phyloP scores from a whole-genome alignment of 2,113 vertebrate species.

The Podiceps cristatus region DNA sequence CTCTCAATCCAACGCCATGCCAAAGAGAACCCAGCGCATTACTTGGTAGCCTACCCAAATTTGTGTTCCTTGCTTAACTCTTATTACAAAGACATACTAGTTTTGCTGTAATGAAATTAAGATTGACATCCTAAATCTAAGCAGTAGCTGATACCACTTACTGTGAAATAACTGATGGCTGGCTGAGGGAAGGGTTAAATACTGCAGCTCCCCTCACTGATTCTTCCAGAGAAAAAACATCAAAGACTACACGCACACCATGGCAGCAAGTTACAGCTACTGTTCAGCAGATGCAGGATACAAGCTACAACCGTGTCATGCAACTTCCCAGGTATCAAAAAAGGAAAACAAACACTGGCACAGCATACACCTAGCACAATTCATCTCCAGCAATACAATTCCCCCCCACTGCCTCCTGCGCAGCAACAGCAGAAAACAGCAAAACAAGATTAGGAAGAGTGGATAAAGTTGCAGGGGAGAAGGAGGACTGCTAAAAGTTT shows the following conservation, averaged over 20 bases:
- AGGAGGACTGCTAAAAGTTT: neutral
- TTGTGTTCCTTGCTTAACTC: too few species aligned
- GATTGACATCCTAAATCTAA: neutral
- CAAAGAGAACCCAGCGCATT: neutral
- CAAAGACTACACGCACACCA: neutral
- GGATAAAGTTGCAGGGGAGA: neutral
- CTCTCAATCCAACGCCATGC: neutral
- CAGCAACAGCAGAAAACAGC: neutral
- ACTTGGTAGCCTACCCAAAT: neutral
- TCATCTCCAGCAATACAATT: neutral
- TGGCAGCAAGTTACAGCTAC: neutral
- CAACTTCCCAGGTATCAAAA: neutral
- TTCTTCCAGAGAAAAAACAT: neutral
- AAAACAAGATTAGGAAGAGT: neutral
- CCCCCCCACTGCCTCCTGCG: too few species aligned
- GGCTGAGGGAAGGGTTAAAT: neutral
- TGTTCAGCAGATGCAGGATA: neutral
- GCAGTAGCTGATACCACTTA: neutral
- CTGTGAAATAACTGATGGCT: neutral
- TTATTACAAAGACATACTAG: neutral
- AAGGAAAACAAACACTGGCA: neutral
- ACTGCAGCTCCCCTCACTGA: neutral
- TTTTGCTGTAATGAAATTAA: neutral
- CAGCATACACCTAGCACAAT: neutral
- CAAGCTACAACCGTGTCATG: accelerated